Percentiles rank a stretch among this genome's conserved stretches.
Conservation (phyloP, 2,797 vertebrate genomes). For the Saxicola maurus region DNA sequence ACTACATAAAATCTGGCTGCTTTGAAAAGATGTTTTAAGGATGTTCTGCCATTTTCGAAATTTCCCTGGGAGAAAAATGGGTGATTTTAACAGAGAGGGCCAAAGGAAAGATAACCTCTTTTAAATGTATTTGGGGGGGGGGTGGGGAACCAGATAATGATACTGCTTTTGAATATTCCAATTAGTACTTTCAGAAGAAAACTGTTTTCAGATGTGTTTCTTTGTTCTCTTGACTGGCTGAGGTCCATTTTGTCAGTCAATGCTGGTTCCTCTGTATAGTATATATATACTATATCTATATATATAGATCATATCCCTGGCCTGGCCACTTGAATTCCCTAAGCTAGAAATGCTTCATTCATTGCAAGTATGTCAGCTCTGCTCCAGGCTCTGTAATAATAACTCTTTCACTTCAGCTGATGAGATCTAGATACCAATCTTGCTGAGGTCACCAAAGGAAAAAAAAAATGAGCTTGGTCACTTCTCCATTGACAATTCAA, state of each 20-base stretch:
- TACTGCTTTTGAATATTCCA: background rate
- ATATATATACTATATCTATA: too few species aligned
- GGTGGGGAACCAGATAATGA: background rate
- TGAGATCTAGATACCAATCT: conserved; percentile 58
- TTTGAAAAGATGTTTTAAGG: background rate
- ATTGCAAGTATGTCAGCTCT: conserved; percentile 10
- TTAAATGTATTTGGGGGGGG: background rate
- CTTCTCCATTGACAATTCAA: conserved; percentile 17
- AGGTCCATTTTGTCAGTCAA: background rate
- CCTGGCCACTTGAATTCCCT: conserved; percentile 15
- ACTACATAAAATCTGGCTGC: background rate
- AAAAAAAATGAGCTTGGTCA: conserved; percentile 47
- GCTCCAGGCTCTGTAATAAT: conserved; percentile 56
- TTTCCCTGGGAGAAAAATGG: background rate
- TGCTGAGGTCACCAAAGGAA: conserved; percentile 42
- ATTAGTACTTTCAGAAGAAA: background rate
- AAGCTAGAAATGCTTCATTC: conserved; percentile 29
- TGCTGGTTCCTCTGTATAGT: background rate
- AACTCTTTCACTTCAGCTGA: conserved; percentile 58
- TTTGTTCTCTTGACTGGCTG: background rate
- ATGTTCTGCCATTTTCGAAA: background rate
- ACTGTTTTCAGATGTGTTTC: background rate
- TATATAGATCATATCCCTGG: background rate
- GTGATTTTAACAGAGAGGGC: background rate
- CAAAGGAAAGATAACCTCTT: background rate